These are phyloP conservation scores for Panurus biarmicus DNA, from an alignment of 2,113 vertebrate species.

Conservation along the genomic window DNA sequence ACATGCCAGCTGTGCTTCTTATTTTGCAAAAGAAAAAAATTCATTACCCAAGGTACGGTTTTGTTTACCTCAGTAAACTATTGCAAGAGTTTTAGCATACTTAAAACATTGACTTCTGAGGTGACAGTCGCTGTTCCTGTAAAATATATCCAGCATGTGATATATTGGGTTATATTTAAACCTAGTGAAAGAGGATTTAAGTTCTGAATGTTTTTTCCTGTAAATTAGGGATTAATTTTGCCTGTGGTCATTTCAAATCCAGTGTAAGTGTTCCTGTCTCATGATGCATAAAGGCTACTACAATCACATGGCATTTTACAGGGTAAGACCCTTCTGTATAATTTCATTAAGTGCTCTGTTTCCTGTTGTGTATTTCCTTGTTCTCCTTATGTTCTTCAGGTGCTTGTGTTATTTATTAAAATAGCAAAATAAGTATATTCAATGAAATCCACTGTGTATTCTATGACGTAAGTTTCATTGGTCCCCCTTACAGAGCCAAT, in stretches of 20 bases:
- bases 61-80: not conserved
- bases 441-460: not conserved
- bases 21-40: not conserved
- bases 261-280: not conserved
- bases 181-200: not conserved
- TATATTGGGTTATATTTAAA: not conserved
- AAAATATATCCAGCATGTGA: not conserved
- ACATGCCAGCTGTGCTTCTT: not conserved
- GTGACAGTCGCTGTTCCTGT: not conserved
- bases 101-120: not conserved
- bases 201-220: not conserved
- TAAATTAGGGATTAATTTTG: not conserved
- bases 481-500: not conserved
- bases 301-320: not conserved
- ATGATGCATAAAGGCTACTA: not conserved
- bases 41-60: rapidly evolving
- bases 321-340: not conserved
- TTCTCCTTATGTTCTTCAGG: not conserved
- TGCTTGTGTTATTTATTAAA: not conserved
- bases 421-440: not conserved
- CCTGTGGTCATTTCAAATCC: not conserved
- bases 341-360: not conserved
- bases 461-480: not conserved
- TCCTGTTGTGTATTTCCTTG: not conserved
- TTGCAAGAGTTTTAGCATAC: not conserved